Conservation (phyloP, 2,113 vertebrate species). For the Solenodon paradoxus region DNA sequence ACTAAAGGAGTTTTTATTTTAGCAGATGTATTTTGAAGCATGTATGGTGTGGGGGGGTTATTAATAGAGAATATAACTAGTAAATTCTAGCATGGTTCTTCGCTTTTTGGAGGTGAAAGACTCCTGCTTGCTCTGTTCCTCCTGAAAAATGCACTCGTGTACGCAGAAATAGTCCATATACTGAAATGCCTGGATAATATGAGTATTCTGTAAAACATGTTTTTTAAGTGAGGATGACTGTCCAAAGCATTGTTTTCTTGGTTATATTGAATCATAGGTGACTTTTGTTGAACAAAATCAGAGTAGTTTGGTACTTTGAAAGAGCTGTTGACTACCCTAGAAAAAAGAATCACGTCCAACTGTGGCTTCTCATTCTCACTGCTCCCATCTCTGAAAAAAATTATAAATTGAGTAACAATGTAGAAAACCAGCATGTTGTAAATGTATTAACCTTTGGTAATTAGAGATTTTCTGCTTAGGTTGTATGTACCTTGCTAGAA, state of each 20-base stretch:
- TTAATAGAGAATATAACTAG: slow-evolving; percentile 11
- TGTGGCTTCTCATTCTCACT: background rate
- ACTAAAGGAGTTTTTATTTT: slow-evolving; percentile 41
- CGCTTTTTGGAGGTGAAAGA: background rate
- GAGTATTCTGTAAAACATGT: background rate
- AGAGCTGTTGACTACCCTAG: background rate
- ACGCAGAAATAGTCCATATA: background rate
- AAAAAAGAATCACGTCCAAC: background rate
- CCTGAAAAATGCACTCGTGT: background rate
- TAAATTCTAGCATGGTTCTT: background rate
- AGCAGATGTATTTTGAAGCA: slow-evolving; percentile 36
- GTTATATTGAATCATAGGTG: background rate
- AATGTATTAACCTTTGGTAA: background rate
- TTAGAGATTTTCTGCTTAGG: background rate
- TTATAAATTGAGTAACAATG: background rate
- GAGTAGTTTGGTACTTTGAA: background rate
- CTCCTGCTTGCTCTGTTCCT: background rate
- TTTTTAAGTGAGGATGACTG: background rate
- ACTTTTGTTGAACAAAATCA: background rate
- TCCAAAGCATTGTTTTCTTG: background rate
- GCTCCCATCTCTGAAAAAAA: background rate
- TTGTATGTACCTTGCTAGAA: background rate
- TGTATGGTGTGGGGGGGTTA: background rate
- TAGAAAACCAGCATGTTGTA: background rate
- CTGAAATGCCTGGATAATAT: background rate